Conservation (phyloP, 1,140 invertebrate species). For the Neelides sp. region DNA sequence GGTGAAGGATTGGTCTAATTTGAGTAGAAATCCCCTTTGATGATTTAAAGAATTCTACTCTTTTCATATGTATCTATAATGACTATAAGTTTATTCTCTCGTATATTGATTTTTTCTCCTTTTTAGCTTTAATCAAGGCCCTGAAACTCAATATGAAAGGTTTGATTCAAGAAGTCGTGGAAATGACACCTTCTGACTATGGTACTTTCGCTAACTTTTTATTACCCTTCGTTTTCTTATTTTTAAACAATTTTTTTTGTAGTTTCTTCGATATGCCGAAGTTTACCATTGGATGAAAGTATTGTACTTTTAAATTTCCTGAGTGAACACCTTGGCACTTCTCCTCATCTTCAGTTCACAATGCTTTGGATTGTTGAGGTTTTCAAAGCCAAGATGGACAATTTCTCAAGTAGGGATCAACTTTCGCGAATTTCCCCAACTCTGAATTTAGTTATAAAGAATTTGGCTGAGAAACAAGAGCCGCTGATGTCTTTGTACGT, state of each 20-base stretch:
- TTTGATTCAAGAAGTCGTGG: slow-evolving; percentile 69
- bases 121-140: slow-evolving; percentile 64
- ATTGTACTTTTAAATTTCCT: no score
- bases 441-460: no score
- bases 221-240: background rate
- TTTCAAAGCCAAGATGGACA: no score
- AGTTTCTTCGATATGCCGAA: no score
- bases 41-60: background rate
- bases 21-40: background rate
- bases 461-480: no score
- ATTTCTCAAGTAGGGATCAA: no score
- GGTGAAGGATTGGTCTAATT: slow-evolving; percentile 35
- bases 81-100: slow-evolving; percentile 5
- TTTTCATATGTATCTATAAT: slow-evolving; percentile 9
- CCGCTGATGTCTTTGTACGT: no score
- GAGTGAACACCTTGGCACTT: no score
- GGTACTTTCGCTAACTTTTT: slow-evolving; percentile 45
- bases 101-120: slow-evolving; percentile 24
- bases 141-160: slow-evolving; percentile 71
- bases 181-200: slow-evolving; percentile 58
- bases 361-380: no score
- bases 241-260: background rate
- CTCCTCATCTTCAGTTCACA: no score
- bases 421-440: no score
- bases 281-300: no score